Evolutionary conservation across 2,888 invertebrate genomes (phyloP), one percentile per base, ranked within the genome.

Genomic region (Drosophila cognata): DNA sequence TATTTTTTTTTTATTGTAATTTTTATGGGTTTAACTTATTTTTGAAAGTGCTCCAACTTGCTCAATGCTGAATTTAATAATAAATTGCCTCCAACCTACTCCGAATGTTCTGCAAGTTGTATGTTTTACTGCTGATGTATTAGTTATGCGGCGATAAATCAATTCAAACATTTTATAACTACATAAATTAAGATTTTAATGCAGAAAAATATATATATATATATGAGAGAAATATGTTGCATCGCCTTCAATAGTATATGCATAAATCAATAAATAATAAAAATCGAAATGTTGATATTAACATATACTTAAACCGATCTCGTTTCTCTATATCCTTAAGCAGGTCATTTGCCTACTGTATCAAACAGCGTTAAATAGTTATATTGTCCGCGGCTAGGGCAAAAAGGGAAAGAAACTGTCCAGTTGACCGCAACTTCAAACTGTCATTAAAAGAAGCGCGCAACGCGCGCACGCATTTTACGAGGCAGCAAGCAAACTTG

Each of bases 381-480:
- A 4, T n/a, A 6, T 13, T 36, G 58, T 25, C 68, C 64, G 2
- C 2, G n/a, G 50, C 74, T 67, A 70, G 69, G 69, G 79, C 82
- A 74, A 59, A 73, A 67, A 72, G 61, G 53, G 55, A 61, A 77
- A 50, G 63, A 66, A 80, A 67, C 66, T 70, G 55, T 29, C 43
- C 38, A 31, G 64, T 31, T 73, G 81, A 81, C 61, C 73, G 61
- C 81, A 72, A 41, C 61, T 73, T 48, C 70, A 74, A 73, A 86
- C 90, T 92, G 92, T 92, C 91, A 92, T 92, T 91, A 88, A 91
- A 88, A 81, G 71, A 70, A 76, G 79, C 86, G 77, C 87, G 83
- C 86, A 79, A 78, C 78, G 78, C 87, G 82, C 86, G 82, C 85
- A 89, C 90, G 85, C 91, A 91, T 88, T 90, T 91, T 90, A 88